A percentile compares a stretch with the other conserved stretches of the same genome.
phyloP scores from a whole-genome alignment of 2,797 vertebrate genomes.

The Paramormyrops hopkinsi region DNA sequence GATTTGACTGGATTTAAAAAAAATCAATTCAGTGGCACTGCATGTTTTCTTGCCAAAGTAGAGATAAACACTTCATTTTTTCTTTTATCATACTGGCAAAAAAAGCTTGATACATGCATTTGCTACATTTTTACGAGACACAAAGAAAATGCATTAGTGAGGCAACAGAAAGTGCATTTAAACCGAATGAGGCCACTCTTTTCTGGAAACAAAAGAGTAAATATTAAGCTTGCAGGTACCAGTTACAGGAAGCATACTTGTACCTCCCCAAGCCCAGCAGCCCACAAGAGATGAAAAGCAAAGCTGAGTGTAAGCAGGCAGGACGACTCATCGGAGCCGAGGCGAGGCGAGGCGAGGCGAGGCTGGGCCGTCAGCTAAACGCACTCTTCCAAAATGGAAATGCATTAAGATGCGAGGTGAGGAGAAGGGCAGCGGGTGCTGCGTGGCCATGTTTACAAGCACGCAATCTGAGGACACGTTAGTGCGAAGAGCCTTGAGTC shows the following conservation, averaged over 20 bases:
- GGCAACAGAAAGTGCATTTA: not conserved
- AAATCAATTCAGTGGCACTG: not conserved
- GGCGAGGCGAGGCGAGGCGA: not conserved
- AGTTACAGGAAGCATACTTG: not conserved
- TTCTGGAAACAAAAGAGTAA: not conserved
- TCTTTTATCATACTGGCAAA: not conserved
- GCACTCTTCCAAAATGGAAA: not conserved
- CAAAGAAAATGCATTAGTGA: not conserved
- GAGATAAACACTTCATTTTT: not conserved
- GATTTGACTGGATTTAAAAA: not conserved
- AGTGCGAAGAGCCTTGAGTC: not conserved
- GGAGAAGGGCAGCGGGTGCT: not conserved
- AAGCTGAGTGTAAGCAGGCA: not conserved
- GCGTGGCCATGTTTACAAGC: not conserved
- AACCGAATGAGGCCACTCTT: not conserved
- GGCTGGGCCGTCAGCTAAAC: not conserved
- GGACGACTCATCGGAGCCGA: not conserved
- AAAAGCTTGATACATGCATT: not conserved
- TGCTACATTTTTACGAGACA: not conserved
- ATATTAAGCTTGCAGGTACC: not conserved
- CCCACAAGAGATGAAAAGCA: not conserved
- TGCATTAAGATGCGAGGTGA: not conserved
- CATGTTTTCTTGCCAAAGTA: not conserved
- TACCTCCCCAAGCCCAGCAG: not conserved
- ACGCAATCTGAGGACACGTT: not conserved